Base-by-base conservation (phyloP, 2,888 invertebrate genomes). In the Zhuqinia jingwanae region DNA sequence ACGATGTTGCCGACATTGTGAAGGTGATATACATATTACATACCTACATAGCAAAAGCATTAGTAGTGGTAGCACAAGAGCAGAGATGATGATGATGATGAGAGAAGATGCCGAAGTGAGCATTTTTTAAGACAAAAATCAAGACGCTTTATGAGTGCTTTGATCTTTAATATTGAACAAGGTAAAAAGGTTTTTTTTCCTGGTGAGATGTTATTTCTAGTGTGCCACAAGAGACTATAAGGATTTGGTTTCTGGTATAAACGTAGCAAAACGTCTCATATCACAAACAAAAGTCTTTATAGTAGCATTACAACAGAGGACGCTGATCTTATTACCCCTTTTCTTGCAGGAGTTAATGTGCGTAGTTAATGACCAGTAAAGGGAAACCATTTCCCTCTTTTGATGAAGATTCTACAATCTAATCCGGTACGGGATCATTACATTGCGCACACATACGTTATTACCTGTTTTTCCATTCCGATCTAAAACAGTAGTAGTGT, bases 361-460 rank as follows among this genome's bases (percentile, higher is more conserved):
- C 70, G 53, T 84, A 84, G 84, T 84, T 84, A 84, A 84, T 84
- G 84, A 84, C 68, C 78, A 84, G 84, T 84, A 84, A 84, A 84
- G 58, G 70, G 45, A 78, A 84, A 78, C 84, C 84, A 84, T 84
- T 84, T 84, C 84, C 78, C 78, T 84, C 70, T 70, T 84, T 56
- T 78, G 70, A 70, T 78, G 68, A 63, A 70, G 73, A 73, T 47
- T 81, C 80, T 36, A 47, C 58, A 73, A 75, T 75, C 20, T 82
- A 75, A 82, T 82, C 82, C 75, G 30, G 60, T 75, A 75, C 17
- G 30, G 15, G 63, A 56, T 73, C 75, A 82, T 75, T 81, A 73
- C 50, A 63, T 25, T 25, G 58, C 22, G 60, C 60, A 22, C 10
- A n/a, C 36, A 68, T 60, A 60, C 25, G 11, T 60, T 60, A 8